Percentiles rank a stretch among this genome's conserved stretches.
phyloP scores from a whole-genome alignment of 2,888 invertebrate genomes.

The Eumerus sabulonum region DNA sequence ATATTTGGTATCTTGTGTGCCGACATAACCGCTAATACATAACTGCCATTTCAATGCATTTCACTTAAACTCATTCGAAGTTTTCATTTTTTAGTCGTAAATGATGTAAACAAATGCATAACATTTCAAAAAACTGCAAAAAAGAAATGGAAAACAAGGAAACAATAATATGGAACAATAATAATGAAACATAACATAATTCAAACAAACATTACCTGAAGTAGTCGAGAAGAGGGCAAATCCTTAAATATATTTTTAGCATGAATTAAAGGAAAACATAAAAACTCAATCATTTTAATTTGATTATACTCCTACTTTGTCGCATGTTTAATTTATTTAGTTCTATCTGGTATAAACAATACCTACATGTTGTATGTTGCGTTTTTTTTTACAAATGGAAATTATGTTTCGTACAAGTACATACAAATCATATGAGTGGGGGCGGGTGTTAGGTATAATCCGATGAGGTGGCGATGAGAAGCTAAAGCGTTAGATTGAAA shows the following conservation, averaged over 20 bases:
- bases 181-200: conserved; percentile 54
- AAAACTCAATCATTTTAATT: conserved; percentile 70
- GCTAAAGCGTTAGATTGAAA: no score
- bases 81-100: background rate
- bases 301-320: conserved; percentile 56
- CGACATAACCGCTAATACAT: conserved; percentile 18
- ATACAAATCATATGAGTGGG: no score
- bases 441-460: no score
- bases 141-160: conserved; percentile 23
- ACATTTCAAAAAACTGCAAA: conserved; percentile 69
- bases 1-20: conserved; percentile 17
- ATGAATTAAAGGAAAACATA: conserved; percentile 72
- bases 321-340: conserved; percentile 31
- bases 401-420: background rate
- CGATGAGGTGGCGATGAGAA: no score
- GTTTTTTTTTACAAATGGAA: background rate
- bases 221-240: conserved; percentile 84
- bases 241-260: conserved; percentile 79
- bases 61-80: no score
- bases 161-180: no score
- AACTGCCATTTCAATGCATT: no score
- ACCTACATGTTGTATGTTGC: no score
- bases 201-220: conserved; percentile 80
- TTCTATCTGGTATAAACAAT: no score
- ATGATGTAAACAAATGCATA: conserved; percentile 73